Evolutionary conservation across 1,140 invertebrate species (phyloP), one percentile per base, ranked within the genome.

Genomic region (Leptinotarsa texana): DNA sequence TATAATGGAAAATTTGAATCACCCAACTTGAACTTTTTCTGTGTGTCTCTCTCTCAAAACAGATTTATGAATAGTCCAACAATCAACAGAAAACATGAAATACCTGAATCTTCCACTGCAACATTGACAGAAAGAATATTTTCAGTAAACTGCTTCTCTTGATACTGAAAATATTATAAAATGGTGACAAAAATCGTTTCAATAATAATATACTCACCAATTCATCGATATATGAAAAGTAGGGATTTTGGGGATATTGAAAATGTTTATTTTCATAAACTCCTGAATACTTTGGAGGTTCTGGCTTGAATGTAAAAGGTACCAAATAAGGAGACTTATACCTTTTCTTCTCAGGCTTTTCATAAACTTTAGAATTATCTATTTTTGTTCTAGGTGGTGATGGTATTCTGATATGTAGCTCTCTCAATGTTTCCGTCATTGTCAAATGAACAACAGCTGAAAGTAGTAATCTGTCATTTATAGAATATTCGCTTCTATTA

Each of bases 321-420:
- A 77, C 68, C 47, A 84, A 77, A 75, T 84, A 82, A 48, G 83
- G 81, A 1, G 79, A 82, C 18, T 66, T 49, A 69, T 79, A 76
- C 63, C 77, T 73, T 24, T 51, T 63, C 48, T 72, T 71, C 47
- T 69, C 47, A 69, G 70, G 74, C 49, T 69, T 72, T 65, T 72
- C 72, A 71, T 48, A 57, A 15, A 13, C 24, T 17, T 33, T 66
- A 6, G 8, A 22, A 24, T 3, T 11, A 17, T 49, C 24, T 27
- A 61, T 65, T 71, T 51, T 73, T 57, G 27, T 61, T 27, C 48
- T 72, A 62, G 84, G 84, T 21, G 84, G 84, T 17, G 84, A 85
- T 17, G 84, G 84, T 51, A 84, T 82, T 51, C 84, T 74, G 11
- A 84, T 68, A 72, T 85, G 84, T 17, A 84, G 71, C 75, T 85